phyloP scores from a whole-genome alignment of 2,888 invertebrate species.

The Sclerodermus sp. region DNA sequence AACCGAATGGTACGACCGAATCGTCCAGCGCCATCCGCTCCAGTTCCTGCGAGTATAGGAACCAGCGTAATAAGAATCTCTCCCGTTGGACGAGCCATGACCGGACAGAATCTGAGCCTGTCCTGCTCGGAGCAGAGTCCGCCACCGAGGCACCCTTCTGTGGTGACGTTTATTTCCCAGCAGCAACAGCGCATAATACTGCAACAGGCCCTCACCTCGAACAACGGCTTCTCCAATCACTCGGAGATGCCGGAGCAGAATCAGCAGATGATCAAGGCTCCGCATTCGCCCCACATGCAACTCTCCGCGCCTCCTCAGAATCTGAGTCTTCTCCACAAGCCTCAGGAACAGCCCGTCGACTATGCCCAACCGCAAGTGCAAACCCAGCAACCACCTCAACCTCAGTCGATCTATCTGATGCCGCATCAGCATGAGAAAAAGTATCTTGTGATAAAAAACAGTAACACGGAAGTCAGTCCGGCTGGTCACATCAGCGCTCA shows the following conservation, averaged over 20 bases:
- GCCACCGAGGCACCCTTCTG: constrained; percentile 49
- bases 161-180: constrained; percentile 51
- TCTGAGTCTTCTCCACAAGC: constrained; percentile 42
- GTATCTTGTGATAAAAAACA: constrained; percentile 65
- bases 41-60: constrained; percentile 55
- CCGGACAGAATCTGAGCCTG: constrained; percentile 38
- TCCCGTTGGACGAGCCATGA: constrained; percentile 61
- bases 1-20: constrained; percentile 66
- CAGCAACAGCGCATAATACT: constrained; percentile 55
- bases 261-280: constrained; percentile 41
- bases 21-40: constrained; percentile 54
- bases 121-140: constrained; percentile 52
- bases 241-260: constrained; percentile 44
- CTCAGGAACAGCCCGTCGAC: constrained; percentile 48
- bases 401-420: constrained; percentile 42
- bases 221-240: constrained; percentile 47
- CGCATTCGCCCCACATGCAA: constrained; percentile 46
- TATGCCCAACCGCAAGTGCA: constrained; percentile 43
- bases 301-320: constrained; percentile 40
- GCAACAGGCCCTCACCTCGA: constrained; percentile 58
- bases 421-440: constrained; percentile 64
- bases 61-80: constrained; percentile 86
- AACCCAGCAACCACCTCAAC: constrained; percentile 13
- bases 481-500: constrained; percentile 54
- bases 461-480: constrained; percentile 50